A percentile compares a stretch with the other conserved stretches of the same genome.
These are phyloP conservation scores for Megalops atlanticus DNA, from an alignment of 2,113 vertebrate genomes.

Conservation along the genomic window DNA sequence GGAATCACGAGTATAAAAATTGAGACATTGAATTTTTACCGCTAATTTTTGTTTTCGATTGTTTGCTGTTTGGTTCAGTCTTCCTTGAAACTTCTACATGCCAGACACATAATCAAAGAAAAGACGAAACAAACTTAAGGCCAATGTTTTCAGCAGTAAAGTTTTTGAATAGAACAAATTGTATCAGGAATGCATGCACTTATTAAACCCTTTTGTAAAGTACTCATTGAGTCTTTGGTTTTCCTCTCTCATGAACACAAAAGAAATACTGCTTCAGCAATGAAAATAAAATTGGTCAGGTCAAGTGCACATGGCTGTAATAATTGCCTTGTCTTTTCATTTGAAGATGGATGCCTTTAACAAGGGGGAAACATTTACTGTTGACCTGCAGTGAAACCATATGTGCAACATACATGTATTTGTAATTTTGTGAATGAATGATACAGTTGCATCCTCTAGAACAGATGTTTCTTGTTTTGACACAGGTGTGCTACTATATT, in stretches of 20 bases:
- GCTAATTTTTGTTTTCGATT: slow-evolving; percentile 76
- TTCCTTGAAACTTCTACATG: slow-evolving; percentile 74
- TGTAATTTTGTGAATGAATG: too few relatives aligned
- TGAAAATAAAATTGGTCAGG: too few relatives aligned
- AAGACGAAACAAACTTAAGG: slow-evolving; percentile 65
- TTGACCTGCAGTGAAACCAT: too few relatives aligned
- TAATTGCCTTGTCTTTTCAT: too few relatives aligned
- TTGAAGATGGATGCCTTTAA: too few relatives aligned
- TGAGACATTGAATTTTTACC: slow-evolving; percentile 52
- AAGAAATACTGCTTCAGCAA: too few relatives aligned
- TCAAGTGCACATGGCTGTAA: too few relatives aligned
- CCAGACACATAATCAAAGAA: slow-evolving; percentile 72
- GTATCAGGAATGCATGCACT: slow-evolving; percentile 91
- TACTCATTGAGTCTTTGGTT: slow-evolving; percentile 53
- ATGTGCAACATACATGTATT: too few relatives aligned
- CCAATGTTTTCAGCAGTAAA: slow-evolving; percentile 90
- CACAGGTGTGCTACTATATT: too few relatives aligned
- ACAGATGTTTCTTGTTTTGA: too few relatives aligned
- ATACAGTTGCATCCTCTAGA: too few relatives aligned
- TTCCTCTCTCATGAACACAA: not conserved
- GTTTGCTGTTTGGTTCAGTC: slow-evolving; percentile 64
- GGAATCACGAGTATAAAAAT: slow-evolving; percentile 82
- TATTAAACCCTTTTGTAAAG: slow-evolving; percentile 90
- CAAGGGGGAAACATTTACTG: too few relatives aligned
- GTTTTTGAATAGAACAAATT: slow-evolving; percentile 81